Evolutionary conservation across 2,797 vertebrate genomes (phyloP), one percentile per base, ranked within the genome.

Genomic region (Parambassis ranga): DNA sequence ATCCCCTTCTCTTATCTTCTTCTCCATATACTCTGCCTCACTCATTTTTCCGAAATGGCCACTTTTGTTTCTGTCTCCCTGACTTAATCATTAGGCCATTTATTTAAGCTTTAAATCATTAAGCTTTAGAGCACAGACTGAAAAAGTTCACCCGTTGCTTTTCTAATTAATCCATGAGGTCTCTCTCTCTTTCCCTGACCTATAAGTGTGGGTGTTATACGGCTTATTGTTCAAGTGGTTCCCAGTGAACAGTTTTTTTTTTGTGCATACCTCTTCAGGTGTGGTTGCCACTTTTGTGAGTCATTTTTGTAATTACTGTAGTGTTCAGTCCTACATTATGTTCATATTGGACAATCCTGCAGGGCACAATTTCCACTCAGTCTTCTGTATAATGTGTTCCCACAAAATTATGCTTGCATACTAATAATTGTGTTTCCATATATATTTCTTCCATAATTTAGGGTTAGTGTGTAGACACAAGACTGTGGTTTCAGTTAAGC

Each of bases 101-200:
- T 35, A 23, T 82, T 85, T 82, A 75, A 86, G 72, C 83, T 78
- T 80, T 67, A 82, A 85, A 80, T 86, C 80, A 82, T 83, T 87
- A 77, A 61, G 70, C 80, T 84, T 80, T 63, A 59, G 38, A 71
- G 64, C 50, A 35, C 63, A 61, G 59, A 49, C 38, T 49, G 63
- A 67, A 81, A 46, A 75, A 62, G 64, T 79, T 77, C 65, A 71
- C 79, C 60, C 65, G 11, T 51, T 35, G 73, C 53, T 72, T 81
- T 84, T 74, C 65, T 81, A 83, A 86, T 89, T 84, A 86, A 85
- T 71, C 71, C 62, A 65, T 65, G 69, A 49, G 16, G 26, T 64
- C 71, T 62, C 62, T 37, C 55, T 81, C 47, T 7, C 55, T 81
- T 47, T 7, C 38, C 31, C 63, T 78, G 72, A 69, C 60, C 53